Evolutionary conservation across 2,888 invertebrate genomes (phyloP), one percentile per base, ranked within the genome.

Genomic region (Parnassius smintheus): DNA sequence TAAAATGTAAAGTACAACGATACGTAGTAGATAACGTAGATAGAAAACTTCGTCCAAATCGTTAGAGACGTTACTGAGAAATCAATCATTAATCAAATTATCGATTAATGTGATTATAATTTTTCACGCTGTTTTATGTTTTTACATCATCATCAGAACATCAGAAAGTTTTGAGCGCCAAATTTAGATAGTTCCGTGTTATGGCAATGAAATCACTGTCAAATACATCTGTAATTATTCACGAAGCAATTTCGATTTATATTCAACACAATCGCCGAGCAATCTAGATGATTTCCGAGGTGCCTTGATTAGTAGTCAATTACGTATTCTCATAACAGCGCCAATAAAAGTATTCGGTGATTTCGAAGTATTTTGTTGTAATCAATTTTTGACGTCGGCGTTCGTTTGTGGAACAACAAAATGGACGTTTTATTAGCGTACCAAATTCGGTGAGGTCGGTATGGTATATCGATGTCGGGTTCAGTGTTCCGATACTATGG

Each of bases 351-450:
- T 87, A 81, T 86, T 84, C 82, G 85, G 87, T 87, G 85, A 88
- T 90, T 88, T 83, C 83, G 80, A 81, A 81, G 88, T 85, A 89
- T 91, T 91, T 90, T 89, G 87, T 89, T 83, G 85, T 89, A 91
- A 91, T 91, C 89, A 91, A 90, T 89, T 87, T 86, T 82, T 79
- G 83, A 80, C 78, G 90, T 80, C 90, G 91, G 91, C 89, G 76
- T 85, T 75, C 86, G 88, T 90, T 88, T 91, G 86, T 82, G 75
- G 77, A 77, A 76, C 79, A 80, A 83, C 83, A 82, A 85, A 72
- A 88, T 86, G 83, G 80, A 72, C 68, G 76, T 84, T 91, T 91
- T 91, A 91, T 90, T 88, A 82, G 89, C 91, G 89, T 84, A 85
- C 87, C 90, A 85, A 91, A 91, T 91, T 84, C 80, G 76, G 82